Conservation (phyloP, 2,113 vertebrate genomes). For the Ramphastos sulfuratus region DNA sequence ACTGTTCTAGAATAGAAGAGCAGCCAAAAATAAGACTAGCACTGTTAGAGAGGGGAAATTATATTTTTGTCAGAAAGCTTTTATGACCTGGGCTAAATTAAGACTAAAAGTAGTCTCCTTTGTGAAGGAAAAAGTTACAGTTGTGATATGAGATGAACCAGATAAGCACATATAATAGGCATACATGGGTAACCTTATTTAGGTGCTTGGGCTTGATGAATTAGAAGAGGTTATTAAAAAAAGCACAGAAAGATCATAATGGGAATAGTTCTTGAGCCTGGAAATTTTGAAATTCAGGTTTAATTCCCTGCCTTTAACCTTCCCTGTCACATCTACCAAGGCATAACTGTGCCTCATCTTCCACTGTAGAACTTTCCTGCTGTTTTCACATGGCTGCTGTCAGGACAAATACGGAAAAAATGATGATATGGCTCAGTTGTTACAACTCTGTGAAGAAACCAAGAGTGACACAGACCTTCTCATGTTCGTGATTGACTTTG, state of each 20-base stretch:
- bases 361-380: background rate
- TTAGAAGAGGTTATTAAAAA: background rate
- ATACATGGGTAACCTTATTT: background rate
- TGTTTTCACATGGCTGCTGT: constrained; percentile 4
- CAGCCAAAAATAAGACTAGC: constrained; percentile 3
- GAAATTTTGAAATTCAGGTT: background rate
- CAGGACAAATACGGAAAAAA: fast-evolving
- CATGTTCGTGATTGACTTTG: background rate
- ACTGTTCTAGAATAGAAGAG: constrained; percentile 27
- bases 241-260: background rate
- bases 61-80: constrained; percentile 32
- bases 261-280: background rate
- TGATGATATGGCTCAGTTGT: background rate
- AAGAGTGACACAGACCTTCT: background rate
- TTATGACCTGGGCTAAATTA: constrained; percentile 18
- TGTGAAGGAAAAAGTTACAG: background rate
- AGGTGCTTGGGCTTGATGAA: background rate
- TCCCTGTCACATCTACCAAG: background rate
- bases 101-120: background rate
- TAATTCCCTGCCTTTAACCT: constrained; percentile 23
- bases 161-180: background rate
- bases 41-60: background rate
- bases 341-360: constrained; percentile 9
- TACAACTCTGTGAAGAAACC: background rate
- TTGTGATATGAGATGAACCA: background rate